Evolutionary conservation across 2,113 vertebrate genomes (phyloP).

Genomic region (Vulpes lagopus): DNA sequence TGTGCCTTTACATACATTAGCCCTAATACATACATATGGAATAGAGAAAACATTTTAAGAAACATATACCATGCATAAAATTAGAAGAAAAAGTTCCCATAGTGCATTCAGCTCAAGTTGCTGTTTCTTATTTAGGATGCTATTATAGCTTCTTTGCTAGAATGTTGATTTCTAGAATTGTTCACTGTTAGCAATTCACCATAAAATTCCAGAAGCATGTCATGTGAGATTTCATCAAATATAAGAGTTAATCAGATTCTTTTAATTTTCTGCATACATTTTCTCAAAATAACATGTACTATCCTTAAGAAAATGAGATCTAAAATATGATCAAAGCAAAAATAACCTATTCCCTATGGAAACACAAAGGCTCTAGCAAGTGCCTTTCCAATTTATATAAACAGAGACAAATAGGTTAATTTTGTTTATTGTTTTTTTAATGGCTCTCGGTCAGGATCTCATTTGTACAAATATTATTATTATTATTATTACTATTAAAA

Average conservation of each 20-base stretch:
- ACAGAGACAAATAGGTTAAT: constrained; percentile 77
- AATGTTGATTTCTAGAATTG: constrained; percentile 71
- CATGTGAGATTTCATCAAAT: constrained; percentile 66
- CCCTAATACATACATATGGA: background rate
- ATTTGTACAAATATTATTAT: background rate
- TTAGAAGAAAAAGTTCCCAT: constrained; percentile 33
- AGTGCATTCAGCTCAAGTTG: constrained; percentile 59
- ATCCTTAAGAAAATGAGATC: constrained; percentile 70
- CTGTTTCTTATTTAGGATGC: constrained; percentile 59
- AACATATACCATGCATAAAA: constrained; percentile 1
- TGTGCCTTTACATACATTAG: constrained; percentile 4
- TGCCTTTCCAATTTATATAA: constrained; percentile 63
- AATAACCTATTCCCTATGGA: constrained; percentile 64
- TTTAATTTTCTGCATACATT: constrained; percentile 78
- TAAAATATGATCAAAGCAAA: constrained; percentile 71
- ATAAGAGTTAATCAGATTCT: constrained; percentile 70
- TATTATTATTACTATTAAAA: constrained; percentile 6
- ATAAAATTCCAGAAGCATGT: constrained; percentile 70
- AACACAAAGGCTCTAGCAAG: constrained; percentile 32
- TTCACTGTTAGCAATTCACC: constrained; percentile 69
- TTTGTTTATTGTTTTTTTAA: constrained; percentile 58
- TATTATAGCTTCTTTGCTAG: constrained; percentile 56
- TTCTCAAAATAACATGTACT: constrained; percentile 73
- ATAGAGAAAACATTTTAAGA: background rate
- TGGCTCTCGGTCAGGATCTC: constrained; percentile 24